Evolutionary conservation across 2,113 vertebrate genomes (phyloP).

Genomic region (Rhegmatorhina hoffmannsi): DNA sequence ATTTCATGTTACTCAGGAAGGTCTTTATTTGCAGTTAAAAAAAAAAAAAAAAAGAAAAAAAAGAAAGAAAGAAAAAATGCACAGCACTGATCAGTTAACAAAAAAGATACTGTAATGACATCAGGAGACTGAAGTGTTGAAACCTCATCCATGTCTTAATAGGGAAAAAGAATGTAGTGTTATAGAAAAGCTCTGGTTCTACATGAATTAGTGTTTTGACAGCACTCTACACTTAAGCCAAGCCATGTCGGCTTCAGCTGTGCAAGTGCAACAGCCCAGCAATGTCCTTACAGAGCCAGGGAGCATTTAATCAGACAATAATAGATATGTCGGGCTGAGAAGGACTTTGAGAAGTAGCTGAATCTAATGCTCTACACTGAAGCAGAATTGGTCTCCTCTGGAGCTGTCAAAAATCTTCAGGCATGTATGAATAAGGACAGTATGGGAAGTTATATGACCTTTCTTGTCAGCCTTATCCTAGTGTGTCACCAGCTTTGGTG

Average conservation of each 20-base stretch:
- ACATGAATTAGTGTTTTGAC: background rate
- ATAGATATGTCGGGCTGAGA: background rate
- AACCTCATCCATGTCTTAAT: background rate
- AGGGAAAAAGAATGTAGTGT: background rate
- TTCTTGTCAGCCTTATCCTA: background rate
- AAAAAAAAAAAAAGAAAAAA: background rate
- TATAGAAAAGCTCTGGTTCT: background rate
- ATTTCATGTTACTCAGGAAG: background rate
- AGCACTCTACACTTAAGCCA: background rate
- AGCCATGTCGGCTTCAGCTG: background rate
- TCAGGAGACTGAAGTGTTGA: background rate
- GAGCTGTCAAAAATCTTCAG: background rate
- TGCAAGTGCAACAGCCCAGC: background rate
- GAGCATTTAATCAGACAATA: background rate
- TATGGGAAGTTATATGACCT: background rate
- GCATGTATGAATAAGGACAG: fast-evolving
- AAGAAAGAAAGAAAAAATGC: background rate
- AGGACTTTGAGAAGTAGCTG: background rate
- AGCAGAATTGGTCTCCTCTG: background rate
- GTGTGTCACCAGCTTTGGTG: background rate
- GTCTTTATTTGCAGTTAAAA: background rate
- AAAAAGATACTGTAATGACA: background rate
- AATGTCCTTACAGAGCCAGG: background rate
- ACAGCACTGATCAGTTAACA: background rate
- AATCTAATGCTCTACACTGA: background rate